Evolutionary conservation across 2,888 invertebrate genomes (phyloP), one percentile per base, ranked within the genome.

Genomic region (Microctonus aethiopoides): DNA sequence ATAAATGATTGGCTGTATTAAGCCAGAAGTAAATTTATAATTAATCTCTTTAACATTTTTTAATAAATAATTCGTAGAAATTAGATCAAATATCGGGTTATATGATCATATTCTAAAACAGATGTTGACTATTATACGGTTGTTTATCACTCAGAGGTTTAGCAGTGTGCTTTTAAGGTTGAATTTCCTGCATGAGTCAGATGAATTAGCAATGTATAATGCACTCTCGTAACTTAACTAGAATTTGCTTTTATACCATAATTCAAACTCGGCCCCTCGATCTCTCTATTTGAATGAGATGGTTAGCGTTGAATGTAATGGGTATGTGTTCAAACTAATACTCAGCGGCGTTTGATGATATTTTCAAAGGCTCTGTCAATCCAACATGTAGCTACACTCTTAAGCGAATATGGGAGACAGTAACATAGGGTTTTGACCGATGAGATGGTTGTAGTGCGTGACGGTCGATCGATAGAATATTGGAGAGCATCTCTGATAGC

Each of bases 341-440:
- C 24, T 26, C 57, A 57, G 57, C n/a, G 16, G 39, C 16, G 59
- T 59, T 59, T 32, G 16, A 32, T 59, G 59, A 34, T 34, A 16
- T 59, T 59, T 32, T 59, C 34, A 34, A 34, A 59, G 34, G 34
- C 34, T 59, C 16, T 59, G 34, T 59, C 59, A 59, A 59, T 59
- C 10, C 34, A 10, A 36, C n/a, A 34, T 46, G 20, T 7, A n/a
- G 46, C 16, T 46, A 16, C 46, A 46, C 3, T 29, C 9, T n/a
- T 16, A 46, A n/a, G 16, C 16, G 20, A 46, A 16, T 46, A 16
- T 16, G 46, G 16, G 16, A 9, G 16, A 16, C 1, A 7, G 46
- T 46, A 46, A 16, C 16, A 16, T 39, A n/a, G 16, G 16, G 16
- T 46, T 16, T 46, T 7, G 46, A 16, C 16, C 16, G 16, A 16